Percentiles rank a stretch among this genome's conserved stretches.
These are phyloP conservation scores for Chrysopilus asiliformis DNA, from an alignment of 2,888 invertebrate species.

Conservation along the genomic window DNA sequence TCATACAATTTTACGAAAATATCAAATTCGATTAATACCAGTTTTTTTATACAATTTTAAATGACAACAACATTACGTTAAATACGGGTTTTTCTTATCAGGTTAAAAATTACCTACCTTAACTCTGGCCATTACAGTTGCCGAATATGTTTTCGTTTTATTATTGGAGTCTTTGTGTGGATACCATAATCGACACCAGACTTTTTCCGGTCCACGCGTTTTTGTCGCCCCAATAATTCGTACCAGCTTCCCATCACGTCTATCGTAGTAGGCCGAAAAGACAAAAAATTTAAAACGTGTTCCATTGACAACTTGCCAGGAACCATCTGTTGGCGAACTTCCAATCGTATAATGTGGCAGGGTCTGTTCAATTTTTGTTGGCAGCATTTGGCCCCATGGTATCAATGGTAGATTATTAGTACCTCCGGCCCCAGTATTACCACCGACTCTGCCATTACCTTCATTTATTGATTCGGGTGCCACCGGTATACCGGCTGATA, in stretches of 20 bases:
- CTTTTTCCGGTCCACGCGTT: conserved; percentile 69
- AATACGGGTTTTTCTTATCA: too few species aligned
- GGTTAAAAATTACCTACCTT: too few species aligned
- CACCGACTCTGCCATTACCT: conserved; percentile 13
- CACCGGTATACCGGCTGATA: conserved; percentile 17
- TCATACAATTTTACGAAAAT: too few species aligned
- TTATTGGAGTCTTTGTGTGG: conserved; percentile 24
- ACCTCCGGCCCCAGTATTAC: conserved; percentile 17
- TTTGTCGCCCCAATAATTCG: conserved; percentile 79
- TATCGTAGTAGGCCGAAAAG: conserved; percentile 81
- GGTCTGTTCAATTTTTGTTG: conserved; percentile 34
- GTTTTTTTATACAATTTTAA: too few species aligned
- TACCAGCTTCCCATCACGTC: conserved; percentile 52
- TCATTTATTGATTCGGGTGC: conserved; percentile 12
- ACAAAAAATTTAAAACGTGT: conserved; percentile 74
- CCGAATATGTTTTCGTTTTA: conserved; percentile 37
- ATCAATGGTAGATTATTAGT: conserved; percentile 25
- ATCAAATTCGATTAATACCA: too few species aligned
- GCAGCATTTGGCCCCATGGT: conserved; percentile 34
- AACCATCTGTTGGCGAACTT: conserved; percentile 55
- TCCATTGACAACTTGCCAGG: conserved; percentile 52
- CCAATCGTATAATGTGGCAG: conserved; percentile 51
- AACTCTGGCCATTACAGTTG: conserved; percentile 60
- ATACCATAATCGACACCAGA: conserved; percentile 71
- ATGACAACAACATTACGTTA: too few species aligned